Conservation (phyloP, 2,113 vertebrate genomes). For the Phocoena sinus region DNA sequence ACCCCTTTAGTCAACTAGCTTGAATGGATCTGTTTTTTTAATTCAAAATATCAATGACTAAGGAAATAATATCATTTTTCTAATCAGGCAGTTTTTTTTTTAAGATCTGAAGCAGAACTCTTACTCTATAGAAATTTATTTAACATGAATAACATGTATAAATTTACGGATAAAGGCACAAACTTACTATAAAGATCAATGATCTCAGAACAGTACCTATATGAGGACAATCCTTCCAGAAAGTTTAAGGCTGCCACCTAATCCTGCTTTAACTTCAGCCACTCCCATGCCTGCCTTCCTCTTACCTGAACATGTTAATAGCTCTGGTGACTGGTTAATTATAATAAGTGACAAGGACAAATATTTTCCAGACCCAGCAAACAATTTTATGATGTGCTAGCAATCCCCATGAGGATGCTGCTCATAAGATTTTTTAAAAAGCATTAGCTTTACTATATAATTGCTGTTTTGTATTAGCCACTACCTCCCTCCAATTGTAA, state of each 20-base stretch:
- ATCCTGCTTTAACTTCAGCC: background rate
- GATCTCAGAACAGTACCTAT: background rate
- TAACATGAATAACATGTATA: background rate
- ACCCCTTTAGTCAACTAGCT: background rate
- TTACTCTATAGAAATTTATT: background rate
- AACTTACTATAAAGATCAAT: background rate
- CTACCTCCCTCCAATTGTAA: background rate
- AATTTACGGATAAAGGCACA: background rate
- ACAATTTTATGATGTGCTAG: background rate
- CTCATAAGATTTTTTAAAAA: background rate
- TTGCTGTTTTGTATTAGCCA: background rate
- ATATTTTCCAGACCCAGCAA: background rate
- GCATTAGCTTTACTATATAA: background rate
- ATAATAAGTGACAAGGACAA: background rate
- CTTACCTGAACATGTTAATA: background rate
- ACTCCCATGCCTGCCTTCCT: background rate
- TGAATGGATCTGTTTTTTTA: background rate
- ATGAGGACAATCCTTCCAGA: background rate
- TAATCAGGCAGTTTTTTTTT: background rate
- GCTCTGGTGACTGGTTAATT: background rate
- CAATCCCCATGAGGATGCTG: background rate
- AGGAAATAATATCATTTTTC: background rate
- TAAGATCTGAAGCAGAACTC: background rate
- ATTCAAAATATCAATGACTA: constrained; percentile 3
- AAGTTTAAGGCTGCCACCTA: background rate